Percentiles rank a stretch among this genome's conserved stretches.
These are phyloP conservation scores for Eilema depressum DNA, from an alignment of 2,888 invertebrate species.

Conservation along the genomic window DNA sequence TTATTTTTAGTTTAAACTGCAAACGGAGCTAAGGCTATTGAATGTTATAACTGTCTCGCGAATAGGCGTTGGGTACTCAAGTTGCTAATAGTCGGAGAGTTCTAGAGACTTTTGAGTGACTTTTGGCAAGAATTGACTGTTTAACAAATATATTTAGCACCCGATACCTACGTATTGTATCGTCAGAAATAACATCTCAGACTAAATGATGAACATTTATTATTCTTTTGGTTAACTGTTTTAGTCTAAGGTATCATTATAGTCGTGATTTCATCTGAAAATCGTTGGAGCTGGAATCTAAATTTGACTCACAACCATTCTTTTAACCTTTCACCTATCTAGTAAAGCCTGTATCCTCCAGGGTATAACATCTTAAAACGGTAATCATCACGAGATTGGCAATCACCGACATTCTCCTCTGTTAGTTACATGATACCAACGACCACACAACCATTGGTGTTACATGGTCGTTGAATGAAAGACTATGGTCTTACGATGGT, in stretches of 20 bases:
- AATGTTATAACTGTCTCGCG: conserved; percentile 3
- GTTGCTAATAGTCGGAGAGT: conserved; percentile 7
- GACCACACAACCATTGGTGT: too few relatives aligned
- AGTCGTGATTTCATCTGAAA: too few relatives aligned
- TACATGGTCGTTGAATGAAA: background rate
- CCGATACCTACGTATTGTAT: background rate
- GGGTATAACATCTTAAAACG: too few relatives aligned
- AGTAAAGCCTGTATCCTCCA: background rate
- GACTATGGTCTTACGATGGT: background rate
- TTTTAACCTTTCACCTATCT: background rate
- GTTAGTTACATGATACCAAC: too few relatives aligned
- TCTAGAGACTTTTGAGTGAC: background rate
- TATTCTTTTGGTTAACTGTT: too few relatives aligned
- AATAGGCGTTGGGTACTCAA: background rate
- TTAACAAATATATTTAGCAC: background rate
- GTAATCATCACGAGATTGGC: too few relatives aligned
- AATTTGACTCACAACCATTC: background rate
- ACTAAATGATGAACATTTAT: too few relatives aligned
- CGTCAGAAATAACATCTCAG: background rate
- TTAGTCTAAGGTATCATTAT: too few relatives aligned
- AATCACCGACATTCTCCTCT: too few relatives aligned
- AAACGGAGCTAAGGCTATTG: conserved; percentile 5
- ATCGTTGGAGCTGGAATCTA: background rate
- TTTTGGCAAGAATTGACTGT: background rate
- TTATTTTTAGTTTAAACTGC: conserved; percentile 30